Percentiles rank a stretch among this genome's conserved stretches.
phyloP scores from a whole-genome alignment of 2,888 invertebrate species.

The Argynnis bischoffii region DNA sequence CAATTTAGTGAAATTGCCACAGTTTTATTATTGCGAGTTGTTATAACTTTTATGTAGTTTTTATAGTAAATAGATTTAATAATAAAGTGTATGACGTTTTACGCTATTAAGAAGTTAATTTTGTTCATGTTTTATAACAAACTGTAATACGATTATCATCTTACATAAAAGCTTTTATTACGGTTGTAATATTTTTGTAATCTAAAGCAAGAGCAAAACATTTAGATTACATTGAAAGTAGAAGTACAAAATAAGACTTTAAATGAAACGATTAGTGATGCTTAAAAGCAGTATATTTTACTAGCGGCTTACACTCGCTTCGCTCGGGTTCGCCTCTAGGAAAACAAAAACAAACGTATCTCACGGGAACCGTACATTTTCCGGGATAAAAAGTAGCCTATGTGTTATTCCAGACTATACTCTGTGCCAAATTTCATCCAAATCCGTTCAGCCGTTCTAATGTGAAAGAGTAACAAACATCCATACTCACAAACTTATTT shows the following conservation, averaged over 20 bases:
- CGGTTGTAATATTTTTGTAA: not conserved
- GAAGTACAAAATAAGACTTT: not conserved
- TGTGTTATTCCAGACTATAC: too few species aligned
- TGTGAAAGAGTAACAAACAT: too few species aligned
- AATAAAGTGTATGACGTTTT: not conserved
- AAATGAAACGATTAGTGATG: not conserved
- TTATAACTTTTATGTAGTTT: constrained; percentile 1
- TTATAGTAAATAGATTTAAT: constrained; percentile 3
- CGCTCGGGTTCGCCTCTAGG: too few species aligned
- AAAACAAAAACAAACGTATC: too few species aligned
- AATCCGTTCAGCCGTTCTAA: too few species aligned
- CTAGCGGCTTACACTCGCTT: too few species aligned
- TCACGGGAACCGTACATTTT: too few species aligned
- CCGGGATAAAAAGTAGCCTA: too few species aligned
- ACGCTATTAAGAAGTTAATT: not conserved
- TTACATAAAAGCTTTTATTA: constrained; percentile 9
- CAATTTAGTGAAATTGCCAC: not conserved
- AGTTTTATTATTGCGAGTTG: not conserved
- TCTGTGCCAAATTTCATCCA: too few species aligned
- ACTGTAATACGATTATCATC: constrained; percentile 12
- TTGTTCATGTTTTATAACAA: not conserved
- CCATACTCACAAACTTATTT: too few species aligned
- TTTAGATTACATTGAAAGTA: constrained; percentile 3
- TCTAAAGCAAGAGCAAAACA: not conserved
- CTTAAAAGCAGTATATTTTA: too few species aligned